These are phyloP conservation scores for Synanthedon andrenaeformis DNA, from an alignment of 2,888 invertebrate genomes.

Conservation along the genomic window DNA sequence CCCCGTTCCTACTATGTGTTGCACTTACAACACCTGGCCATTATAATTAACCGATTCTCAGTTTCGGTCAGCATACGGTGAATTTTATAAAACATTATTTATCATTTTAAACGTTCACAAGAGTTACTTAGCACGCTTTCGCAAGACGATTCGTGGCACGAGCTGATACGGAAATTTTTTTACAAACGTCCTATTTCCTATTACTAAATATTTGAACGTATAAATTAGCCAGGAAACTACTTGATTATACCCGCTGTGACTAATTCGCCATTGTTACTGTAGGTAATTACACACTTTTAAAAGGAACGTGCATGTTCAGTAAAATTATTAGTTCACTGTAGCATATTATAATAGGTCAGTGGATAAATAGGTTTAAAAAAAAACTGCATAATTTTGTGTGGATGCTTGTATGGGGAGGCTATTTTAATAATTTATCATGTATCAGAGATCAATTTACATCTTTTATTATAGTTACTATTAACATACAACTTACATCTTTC, in stretches of 20 bases:
- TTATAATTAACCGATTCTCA: slow-evolving; percentile 19
- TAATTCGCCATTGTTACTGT: slow-evolving; percentile 3
- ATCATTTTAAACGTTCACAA: slow-evolving; percentile 5
- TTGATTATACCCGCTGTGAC: slow-evolving; percentile 8
- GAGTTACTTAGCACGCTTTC: slow-evolving; percentile 9
- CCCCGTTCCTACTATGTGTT: slow-evolving; percentile 14
- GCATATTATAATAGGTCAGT: background rate
- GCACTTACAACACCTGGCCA: slow-evolving; percentile 30
- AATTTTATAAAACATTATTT: slow-evolving; percentile 5
- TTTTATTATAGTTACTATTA: no score
- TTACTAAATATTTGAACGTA: slow-evolving; percentile 10
- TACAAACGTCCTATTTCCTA: slow-evolving; percentile 1
- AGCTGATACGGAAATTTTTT: slow-evolving; percentile 4
- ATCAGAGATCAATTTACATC: no score
- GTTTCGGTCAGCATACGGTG: slow-evolving; percentile 10
- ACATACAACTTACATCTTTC: no score
- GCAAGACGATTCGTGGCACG: slow-evolving; percentile 8
- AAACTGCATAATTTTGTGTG: no score
- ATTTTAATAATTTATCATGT: no score
- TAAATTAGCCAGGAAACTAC: slow-evolving; percentile 8
- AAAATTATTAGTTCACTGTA: no score
- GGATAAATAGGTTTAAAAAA: background rate
- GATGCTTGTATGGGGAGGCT: no score
- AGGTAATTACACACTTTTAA: background rate
- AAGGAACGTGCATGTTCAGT: no score